Percentiles rank a stretch among this genome's conserved stretches.
Evolutionary conservation across 2,888 invertebrate genomes (phyloP).

Genomic region (Lacanobia wlatinum): DNA sequence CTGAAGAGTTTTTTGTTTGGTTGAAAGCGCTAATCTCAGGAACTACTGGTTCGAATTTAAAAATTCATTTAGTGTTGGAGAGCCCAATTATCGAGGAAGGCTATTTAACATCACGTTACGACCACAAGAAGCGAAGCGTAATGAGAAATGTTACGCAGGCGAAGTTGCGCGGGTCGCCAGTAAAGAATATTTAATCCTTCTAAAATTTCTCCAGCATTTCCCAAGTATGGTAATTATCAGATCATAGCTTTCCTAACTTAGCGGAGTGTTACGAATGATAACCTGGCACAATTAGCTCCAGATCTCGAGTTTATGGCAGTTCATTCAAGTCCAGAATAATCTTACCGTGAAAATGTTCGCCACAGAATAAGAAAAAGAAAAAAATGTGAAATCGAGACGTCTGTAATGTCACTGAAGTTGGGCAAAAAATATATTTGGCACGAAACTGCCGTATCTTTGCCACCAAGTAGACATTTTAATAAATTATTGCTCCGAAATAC

Average conservation of each 20-base stretch:
- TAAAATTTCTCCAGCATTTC: neutral
- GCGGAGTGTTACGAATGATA: neutral
- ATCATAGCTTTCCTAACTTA: neutral
- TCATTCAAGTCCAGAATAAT: slow-evolving; percentile 19
- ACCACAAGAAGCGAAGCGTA: too few relatives aligned
- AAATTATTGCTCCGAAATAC: slow-evolving; percentile 36
- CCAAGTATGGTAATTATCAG: neutral
- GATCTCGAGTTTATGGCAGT: slow-evolving; percentile 10
- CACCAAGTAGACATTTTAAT: slow-evolving; percentile 41
- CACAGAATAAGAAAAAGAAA: neutral
- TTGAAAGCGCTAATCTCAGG: too few relatives aligned
- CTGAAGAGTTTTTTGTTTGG: too few relatives aligned
- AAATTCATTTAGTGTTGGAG: too few relatives aligned
- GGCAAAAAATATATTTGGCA: slow-evolving; percentile 48
- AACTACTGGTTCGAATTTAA: too few relatives aligned
- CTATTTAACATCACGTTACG: too few relatives aligned
- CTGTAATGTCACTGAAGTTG: slow-evolving; percentile 16
- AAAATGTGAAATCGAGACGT: slow-evolving; percentile 37
- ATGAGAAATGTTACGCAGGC: too few relatives aligned
- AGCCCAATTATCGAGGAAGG: too few relatives aligned
- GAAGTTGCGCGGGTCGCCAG: too few relatives aligned
- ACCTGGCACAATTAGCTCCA: neutral
- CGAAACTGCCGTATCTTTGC: slow-evolving; percentile 35
- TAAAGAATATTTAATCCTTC: too few relatives aligned
- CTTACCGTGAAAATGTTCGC: slow-evolving; percentile 9